Evolutionary conservation across 2,888 invertebrate species (phyloP), one percentile per base, ranked within the genome.

Genomic region (Piscicola geometra): DNA sequence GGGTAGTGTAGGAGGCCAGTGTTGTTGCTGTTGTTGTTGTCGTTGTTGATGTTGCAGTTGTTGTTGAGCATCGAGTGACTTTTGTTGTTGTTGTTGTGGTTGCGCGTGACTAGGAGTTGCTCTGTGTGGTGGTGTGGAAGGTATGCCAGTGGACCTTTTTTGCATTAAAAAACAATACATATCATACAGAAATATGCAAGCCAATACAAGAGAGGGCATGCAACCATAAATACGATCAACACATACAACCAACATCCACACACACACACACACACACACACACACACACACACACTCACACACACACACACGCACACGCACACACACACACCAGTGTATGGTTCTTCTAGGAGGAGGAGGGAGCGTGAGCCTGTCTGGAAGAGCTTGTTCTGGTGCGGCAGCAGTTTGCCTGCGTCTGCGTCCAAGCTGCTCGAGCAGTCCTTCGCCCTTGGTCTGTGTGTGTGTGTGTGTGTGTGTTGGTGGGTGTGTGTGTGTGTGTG

Each of bases 11-110:
- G n/a, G 9, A 56, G 5, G 5, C 60, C 60, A n/a, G 9, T 56
- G 60, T 56, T 56, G 60, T 56, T 67, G 67, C 3, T 25, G 67
- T 67, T 32, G 64, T 30, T 64, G 64, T 30, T 64, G 64, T 64
- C 21, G 64, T 12, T 64, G 64, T 30, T 64, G 64, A 5, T 64
- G 64, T 30, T 64, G 64, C 5, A 12, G 64, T 30, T 64, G 64
- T 64, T 41, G 41, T 41, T 41, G 15, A 41, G 41, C 41, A 41
- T 41, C 64, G 30, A 64, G 64, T 28, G 5, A 30, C 30, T 64
- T n/a, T 64, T 30, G 30, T 30, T 64, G 64, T 64, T 64, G 5
- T 64, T 64, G 67, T 67, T 9, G 67, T 67, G 32, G 5, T 67
- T 25, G 30, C 30, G 32, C 67, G 35, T 5, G 2, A 30, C 18